Evolutionary conservation across 2,888 invertebrate genomes (phyloP), one percentile per base, ranked within the genome.

Genomic region (Cerceris rybyensis): DNA sequence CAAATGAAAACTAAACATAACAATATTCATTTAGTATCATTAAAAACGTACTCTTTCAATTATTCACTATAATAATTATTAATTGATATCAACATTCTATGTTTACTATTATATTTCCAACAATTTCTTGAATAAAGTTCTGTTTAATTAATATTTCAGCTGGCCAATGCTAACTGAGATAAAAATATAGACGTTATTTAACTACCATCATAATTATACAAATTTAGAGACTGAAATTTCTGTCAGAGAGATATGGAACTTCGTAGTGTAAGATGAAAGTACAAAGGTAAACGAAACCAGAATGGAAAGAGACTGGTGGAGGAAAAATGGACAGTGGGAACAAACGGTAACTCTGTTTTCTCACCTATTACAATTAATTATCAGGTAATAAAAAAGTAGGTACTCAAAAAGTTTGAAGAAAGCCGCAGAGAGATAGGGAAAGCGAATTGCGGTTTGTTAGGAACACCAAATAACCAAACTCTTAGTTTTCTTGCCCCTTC

Each of bases 291-390:
- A n/a, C 50, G 39, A 13, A 28, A 46, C 14, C 42, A n/a, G 11
- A 9, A 16, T 43, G 17, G n/a, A 9, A 41, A 11, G 42, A 50
- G 13, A 2, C 39, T 5, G 41, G 61, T 9, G 39, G 60, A 58
- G 52, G 72, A 63, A 75, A 81, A 74, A 54, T 52, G 69, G 66
- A 46, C 28, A 63, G 60, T 42, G 70, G 67, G 55, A 64, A 72
- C 41, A 52, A 67, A 42, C 52, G 58, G 58, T 54, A 70, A 54
- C 28, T 65, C 57, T 65, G 75, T 78, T 82, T 83, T 80, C 78
- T 70, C 66, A 60, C 75, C 78, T 76, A 81, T 80, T 83, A 78
- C 81, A 81, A 87, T 88, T 85, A 81, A 86, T 87, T 85, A 85
- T 71, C 57, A 71, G 57, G 72, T 67, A 79, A 78, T 80, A 84